phyloP scores from a whole-genome alignment of 2,113 vertebrate species.

The Pelecanoides urinatrix region DNA sequence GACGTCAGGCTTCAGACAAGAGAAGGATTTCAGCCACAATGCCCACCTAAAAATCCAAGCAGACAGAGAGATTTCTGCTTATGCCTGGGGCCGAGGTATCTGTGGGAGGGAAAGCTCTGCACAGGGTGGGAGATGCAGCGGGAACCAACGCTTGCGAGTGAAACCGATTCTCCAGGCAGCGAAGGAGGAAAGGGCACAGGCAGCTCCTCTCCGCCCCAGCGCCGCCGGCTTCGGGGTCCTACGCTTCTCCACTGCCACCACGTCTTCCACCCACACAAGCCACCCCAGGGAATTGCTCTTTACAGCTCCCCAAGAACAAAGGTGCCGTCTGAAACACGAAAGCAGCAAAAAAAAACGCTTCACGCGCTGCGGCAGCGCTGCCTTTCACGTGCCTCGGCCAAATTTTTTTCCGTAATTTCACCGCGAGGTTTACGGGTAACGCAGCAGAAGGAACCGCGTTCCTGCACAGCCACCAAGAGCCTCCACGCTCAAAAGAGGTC shows the following conservation, averaged over 20 bases:
- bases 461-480: background rate
- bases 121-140: background rate
- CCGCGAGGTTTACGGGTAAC: rapidly evolving
- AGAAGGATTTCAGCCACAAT: background rate
- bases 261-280: background rate
- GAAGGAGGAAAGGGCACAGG: background rate
- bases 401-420: background rate
- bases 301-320: background rate
- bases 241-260: background rate
- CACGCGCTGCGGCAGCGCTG: background rate
- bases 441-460: background rate
- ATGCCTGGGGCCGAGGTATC: background rate
- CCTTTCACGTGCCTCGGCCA: background rate
- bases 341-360: background rate
- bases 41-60: background rate
- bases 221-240: background rate
- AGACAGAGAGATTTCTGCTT: background rate
- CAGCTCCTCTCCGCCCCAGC: background rate
- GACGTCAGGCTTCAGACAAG: background rate
- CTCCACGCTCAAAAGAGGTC: background rate
- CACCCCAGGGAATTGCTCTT: background rate
- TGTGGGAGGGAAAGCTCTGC: background rate
- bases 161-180: background rate
- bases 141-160: rapidly evolving
- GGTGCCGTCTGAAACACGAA: background rate